Base-by-base conservation (phyloP, 2,888 invertebrate genomes). In the Conus canariensis region DNA sequence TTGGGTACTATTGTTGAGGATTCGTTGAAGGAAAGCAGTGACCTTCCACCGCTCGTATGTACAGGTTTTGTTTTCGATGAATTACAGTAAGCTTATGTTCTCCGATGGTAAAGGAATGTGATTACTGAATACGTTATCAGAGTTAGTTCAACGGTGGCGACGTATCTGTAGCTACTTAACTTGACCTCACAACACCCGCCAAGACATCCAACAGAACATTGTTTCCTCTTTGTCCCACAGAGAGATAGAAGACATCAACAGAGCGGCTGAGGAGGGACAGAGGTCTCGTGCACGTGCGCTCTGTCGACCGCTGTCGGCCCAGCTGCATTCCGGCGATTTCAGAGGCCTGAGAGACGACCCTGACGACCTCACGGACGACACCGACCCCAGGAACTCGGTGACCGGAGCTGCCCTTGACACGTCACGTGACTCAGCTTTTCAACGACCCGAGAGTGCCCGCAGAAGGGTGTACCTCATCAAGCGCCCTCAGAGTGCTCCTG, bases 381-480 rank as follows among this genome's bases (percentile, higher is more conserved):
- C 89, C 10, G 77, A 89, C 60, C 89, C 89, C 10, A n/a, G 77
- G 25, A 8, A 30, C 58, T 85, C 19, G 56, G 82, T n/a, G 12
- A 30, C 64, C 60, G 56, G 89, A 19, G 10, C 7, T 8, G n/a
- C 14, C 22, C n/a, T 5, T 7, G 80, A 82, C 82, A 19, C 60
- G 59, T 67, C 70, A n/a, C n/a, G 59, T 9, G 74, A 70, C 30
- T 19, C 16, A 0, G n/a, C 25, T 16, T 25, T 19, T 2, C 70
- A 60, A 9, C 60, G 58, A 7, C 60, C 83, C 12, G 56, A 56
- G 25, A 70, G 85, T 22, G 70, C 85, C 14, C 56, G 88, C 12
- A 85, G 87, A 22, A 83, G 91, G 22, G 90, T 90, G 30, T 91
- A 88, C 60, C 90, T 58, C 74, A 91, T 91, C 85, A 89, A 88